Percentiles rank a stretch among this genome's conserved stretches.
Evolutionary conservation across 2,888 invertebrate species (phyloP).

Genomic region (Cheilosia pagana): DNA sequence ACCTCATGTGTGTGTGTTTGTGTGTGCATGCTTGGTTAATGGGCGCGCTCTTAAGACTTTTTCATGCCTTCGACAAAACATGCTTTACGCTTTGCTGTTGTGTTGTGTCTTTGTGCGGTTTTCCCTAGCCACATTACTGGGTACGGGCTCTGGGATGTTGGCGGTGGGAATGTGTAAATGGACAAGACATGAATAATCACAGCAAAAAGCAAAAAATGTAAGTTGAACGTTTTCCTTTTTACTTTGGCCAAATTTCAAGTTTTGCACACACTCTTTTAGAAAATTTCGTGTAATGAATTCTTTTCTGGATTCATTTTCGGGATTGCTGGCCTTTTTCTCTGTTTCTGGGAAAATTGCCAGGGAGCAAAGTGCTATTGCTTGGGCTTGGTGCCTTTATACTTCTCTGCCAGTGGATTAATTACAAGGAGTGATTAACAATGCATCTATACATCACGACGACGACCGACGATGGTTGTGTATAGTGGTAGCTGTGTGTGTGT

Average conservation of each 20-base stretch:
- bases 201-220: slow-evolving; percentile 49
- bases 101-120: slow-evolving; percentile 28
- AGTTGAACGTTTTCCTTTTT: slow-evolving; percentile 42
- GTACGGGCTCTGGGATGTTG: not conserved
- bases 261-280: slow-evolving; percentile 36
- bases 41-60: slow-evolving; percentile 15
- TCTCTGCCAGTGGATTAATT: slow-evolving; percentile 57
- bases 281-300: slow-evolving; percentile 28
- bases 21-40: slow-evolving; percentile 19
- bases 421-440: slow-evolving; percentile 65
- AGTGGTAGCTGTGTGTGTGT: slow-evolving; percentile 38
- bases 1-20: slow-evolving; percentile 26
- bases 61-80: not conserved
- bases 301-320: slow-evolving; percentile 4
- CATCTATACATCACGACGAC: slow-evolving; percentile 42
- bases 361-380: slow-evolving; percentile 23
- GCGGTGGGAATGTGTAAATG: slow-evolving; percentile 26
- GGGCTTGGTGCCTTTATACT: slow-evolving; percentile 28
- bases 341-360: slow-evolving; percentile 55
- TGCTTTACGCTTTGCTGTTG: not conserved
- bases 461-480: slow-evolving; percentile 7
- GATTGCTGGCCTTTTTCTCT: slow-evolving; percentile 27
- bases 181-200: slow-evolving; percentile 61
- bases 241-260: slow-evolving; percentile 66
- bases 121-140: not conserved